phyloP scores from a whole-genome alignment of 2,888 invertebrate species.

The Palloptera scutellata region DNA sequence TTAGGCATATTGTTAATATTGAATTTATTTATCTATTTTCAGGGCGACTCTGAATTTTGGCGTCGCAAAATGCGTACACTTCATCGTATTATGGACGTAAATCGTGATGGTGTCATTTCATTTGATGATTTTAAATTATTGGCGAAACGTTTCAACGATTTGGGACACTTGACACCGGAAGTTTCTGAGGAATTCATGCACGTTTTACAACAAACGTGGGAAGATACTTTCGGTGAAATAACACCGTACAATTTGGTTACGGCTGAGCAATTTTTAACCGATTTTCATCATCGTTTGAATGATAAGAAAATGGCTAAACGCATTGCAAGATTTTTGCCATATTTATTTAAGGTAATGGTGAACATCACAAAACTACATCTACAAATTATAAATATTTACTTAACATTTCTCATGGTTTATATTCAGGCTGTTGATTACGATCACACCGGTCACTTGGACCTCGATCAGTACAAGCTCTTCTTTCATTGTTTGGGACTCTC shows the following conservation, averaged over 20 bases:
- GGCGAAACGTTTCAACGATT: conserved; percentile 76
- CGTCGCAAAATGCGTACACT: conserved; percentile 85
- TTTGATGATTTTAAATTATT: conserved; percentile 82
- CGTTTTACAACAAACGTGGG: conserved; percentile 82
- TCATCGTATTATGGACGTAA: conserved; percentile 82
- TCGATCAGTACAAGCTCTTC: conserved; percentile 84
- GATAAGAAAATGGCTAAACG: conserved; percentile 77
- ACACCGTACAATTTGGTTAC: conserved; percentile 83
- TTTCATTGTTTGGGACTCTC: conserved; percentile 80
- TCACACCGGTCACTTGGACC: conserved; percentile 78
- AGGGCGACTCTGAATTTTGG: conserved; percentile 74
- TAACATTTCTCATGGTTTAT: conserved; percentile 4
- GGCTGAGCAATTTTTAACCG: conserved; percentile 81
- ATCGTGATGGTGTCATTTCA: conserved; percentile 85
- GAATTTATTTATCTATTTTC: conserved; percentile 15
- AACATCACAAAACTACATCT: background rate
- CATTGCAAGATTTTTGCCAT: conserved; percentile 81
- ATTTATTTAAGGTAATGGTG: conserved; percentile 75
- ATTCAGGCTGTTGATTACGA: conserved; percentile 83
- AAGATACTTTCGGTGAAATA: conserved; percentile 83
- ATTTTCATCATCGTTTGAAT: conserved; percentile 83
- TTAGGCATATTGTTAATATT: no score
- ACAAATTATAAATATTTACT: background rate
- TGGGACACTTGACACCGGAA: conserved; percentile 75
- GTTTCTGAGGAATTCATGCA: conserved; percentile 75